These are phyloP conservation scores for Lethrus apterus DNA, from an alignment of 1,140 invertebrate genomes.

Conservation along the genomic window DNA sequence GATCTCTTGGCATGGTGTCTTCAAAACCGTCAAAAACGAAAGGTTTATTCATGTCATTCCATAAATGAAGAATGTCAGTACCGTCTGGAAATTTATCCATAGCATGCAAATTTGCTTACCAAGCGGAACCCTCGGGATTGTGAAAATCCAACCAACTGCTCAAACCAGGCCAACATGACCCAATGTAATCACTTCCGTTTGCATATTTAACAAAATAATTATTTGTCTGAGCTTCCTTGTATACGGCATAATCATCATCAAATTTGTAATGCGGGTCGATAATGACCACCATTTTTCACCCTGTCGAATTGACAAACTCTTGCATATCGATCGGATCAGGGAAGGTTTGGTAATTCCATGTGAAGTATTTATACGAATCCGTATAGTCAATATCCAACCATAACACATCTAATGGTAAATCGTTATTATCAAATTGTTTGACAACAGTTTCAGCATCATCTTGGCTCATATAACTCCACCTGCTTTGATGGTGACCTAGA, in stretches of 20 bases:
- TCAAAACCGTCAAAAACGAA: slow-evolving; percentile 85
- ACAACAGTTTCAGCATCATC: slow-evolving; percentile 79
- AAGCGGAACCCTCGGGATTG: slow-evolving; percentile 54
- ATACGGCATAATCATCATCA: slow-evolving; percentile 75
- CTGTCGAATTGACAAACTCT: slow-evolving; percentile 77
- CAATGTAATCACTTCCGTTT: slow-evolving; percentile 86
- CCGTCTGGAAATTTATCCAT: slow-evolving; percentile 54
- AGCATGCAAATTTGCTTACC: slow-evolving; percentile 54
- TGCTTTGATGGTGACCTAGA: slow-evolving; percentile 89
- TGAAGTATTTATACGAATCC: slow-evolving; percentile 93
- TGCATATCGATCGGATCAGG: slow-evolving; percentile 84
- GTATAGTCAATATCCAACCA: slow-evolving; percentile 99
- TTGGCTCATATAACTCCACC: slow-evolving; percentile 98
- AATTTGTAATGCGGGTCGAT: slow-evolving; percentile 97
- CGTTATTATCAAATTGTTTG: slow-evolving; percentile 75
- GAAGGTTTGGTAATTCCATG: slow-evolving; percentile 89
- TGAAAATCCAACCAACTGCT: slow-evolving; percentile 92
- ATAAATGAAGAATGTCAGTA: slow-evolving; percentile 53
- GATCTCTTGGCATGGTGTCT: slow-evolving; percentile 80
- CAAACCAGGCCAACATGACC: slow-evolving; percentile 84
- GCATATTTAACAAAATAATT: slow-evolving; percentile 83
- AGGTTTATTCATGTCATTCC: slow-evolving; percentile 82
- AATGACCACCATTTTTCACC: slow-evolving; percentile 89
- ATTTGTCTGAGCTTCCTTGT: slow-evolving; percentile 75
- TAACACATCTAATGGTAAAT: slow-evolving; percentile 90